Base-by-base conservation (phyloP, 2,113 vertebrate species). In the Maccullochella peelii region DNA sequence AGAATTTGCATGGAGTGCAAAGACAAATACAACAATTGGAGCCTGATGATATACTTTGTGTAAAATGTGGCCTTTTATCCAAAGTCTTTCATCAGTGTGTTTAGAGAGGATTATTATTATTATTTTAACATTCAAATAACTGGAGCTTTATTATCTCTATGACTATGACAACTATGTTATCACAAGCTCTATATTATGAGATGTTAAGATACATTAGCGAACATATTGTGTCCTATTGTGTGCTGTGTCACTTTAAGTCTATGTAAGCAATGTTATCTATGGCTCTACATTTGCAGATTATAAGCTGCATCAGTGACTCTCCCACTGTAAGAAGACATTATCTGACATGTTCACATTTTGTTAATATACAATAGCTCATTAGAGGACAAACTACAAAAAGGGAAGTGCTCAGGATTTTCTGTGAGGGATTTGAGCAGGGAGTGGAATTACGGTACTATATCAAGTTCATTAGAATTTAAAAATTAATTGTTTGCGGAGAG, bases 291-390 rank as follows among this genome's bases (percentile, higher is more conserved):
- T 71, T 38, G 58, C 54, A 68, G 21, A 54, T 23, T 71, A 62
- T 52, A 52, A 73, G 36, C 44, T 73, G 62, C 72, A 66, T 76
- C 27, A 81, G 30, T 63, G 55, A 55, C 52, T 77, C 44, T 71
- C 30, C 33, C 8, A 6, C 21, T 55, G 8, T 23, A 8, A 54
- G 20, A 36, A 21, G 16, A 54, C 12, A 25, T 61, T 75, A 25
- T 65, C 44, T 38, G 33, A 33, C 21, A 59, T 25, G 47, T 36
- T 55, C 55, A 49, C 49, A 73, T 57, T 72, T 18, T 69, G 8
- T 30, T 65, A 15, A 73, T 58, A 3, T 49, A 30, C 36, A 58
- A 30, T 9, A 2, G 63, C 42, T 82, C 44, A 20, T 74, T 36
- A 74, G 12, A 62, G 47, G n/a, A 58, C 27, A 71, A 50, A 49